Evolutionary conservation across 2,113 vertebrate genomes (phyloP).

Genomic region (Coptodon rendalli): DNA sequence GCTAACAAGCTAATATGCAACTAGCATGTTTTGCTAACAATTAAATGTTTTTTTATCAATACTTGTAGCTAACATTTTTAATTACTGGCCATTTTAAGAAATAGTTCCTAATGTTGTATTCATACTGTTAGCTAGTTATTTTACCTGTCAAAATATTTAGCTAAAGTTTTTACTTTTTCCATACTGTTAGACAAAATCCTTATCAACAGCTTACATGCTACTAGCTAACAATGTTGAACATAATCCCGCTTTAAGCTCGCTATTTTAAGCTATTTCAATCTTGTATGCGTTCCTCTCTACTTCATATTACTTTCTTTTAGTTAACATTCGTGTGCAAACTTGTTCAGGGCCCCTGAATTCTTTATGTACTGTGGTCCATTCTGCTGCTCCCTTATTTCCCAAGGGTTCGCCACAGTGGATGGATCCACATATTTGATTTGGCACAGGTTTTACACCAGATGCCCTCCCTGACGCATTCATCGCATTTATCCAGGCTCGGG

Average conservation of each 20-base stretch:
- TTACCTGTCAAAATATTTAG: neutral
- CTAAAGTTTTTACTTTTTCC: neutral
- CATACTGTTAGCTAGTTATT: neutral
- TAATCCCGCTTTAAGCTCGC: neutral
- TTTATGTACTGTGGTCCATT: neutral
- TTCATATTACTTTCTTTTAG: neutral
- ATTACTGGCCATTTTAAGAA: neutral
- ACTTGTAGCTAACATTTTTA: neutral
- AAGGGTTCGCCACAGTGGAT: neutral
- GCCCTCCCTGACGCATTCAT: neutral
- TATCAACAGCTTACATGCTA: neutral
- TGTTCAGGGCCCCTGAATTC: neutral
- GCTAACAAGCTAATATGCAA: neutral
- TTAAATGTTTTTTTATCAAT: neutral
- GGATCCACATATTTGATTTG: neutral
- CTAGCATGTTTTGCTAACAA: neutral
- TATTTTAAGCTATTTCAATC: neutral
- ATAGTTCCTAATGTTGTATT: neutral
- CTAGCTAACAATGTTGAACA: neutral
- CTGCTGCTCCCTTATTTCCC: neutral
- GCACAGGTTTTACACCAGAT: neutral
- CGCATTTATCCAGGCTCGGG: neutral
- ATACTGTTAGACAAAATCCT: neutral
- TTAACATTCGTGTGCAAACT: neutral
- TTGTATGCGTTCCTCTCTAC: neutral